phyloP scores from a whole-genome alignment of 2,888 invertebrate genomes.

The Agapetus fuscipes region DNA sequence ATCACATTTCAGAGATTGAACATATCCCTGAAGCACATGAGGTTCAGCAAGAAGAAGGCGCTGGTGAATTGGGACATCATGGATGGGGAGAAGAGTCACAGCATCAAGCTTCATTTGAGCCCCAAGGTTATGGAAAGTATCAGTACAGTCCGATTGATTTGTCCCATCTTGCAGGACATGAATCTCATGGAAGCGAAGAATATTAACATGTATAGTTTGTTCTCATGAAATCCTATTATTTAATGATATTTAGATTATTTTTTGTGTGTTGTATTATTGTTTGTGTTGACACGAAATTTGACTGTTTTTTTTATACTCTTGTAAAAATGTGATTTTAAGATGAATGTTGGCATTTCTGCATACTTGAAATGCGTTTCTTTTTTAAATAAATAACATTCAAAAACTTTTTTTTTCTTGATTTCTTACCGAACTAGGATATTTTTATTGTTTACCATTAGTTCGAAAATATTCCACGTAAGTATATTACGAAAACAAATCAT shows the following conservation, averaged over 20 bases:
- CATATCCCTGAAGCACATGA: conserved; percentile 24
- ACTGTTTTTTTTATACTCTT: too few relatives aligned
- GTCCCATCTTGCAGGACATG: conserved; percentile 28
- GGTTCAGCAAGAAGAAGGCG: conserved; percentile 1
- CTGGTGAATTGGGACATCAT: conserved; percentile 2
- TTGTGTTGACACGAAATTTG: too few relatives aligned
- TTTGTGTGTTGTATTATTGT: conserved; percentile 7
- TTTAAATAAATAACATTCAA: too few relatives aligned
- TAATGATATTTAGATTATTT: conserved; percentile 6
- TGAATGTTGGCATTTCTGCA: too few relatives aligned
- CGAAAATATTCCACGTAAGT: too few relatives aligned
- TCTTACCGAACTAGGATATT: too few relatives aligned
- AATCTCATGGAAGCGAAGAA: conserved; percentile 31
- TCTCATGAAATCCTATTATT: conserved; percentile 10
- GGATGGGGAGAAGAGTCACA: conserved; percentile 3
- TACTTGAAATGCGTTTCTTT: too few relatives aligned
- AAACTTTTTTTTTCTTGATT: too few relatives aligned
- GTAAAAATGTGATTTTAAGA: neutral
- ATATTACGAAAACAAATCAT: too few relatives aligned
- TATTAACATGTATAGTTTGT: conserved; percentile 2
- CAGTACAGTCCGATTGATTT: conserved; percentile 28
- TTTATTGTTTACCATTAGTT: too few relatives aligned
- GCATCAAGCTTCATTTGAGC: neutral
- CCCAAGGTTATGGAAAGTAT: conserved; percentile 26
- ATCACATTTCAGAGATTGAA: conserved; percentile 23